phyloP scores from a whole-genome alignment of 2,888 invertebrate species.

The Molorchus minor region DNA sequence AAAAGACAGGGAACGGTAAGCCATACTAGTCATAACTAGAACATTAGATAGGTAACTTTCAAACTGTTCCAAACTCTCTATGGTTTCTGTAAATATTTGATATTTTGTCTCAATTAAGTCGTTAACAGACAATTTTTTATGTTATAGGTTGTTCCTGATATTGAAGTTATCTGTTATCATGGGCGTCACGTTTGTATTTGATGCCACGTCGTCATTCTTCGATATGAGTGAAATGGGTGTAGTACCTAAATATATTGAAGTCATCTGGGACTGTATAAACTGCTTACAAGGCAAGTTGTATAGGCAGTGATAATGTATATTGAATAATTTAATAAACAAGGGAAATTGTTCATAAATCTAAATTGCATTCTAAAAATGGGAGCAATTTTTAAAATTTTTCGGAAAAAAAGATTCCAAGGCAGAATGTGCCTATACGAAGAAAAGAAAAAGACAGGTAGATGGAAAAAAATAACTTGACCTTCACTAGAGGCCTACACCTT shows the following conservation, averaged over 20 bases:
- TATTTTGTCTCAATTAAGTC: neutral
- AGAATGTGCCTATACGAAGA: too few relatives aligned
- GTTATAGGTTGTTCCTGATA: conserved; percentile 73
- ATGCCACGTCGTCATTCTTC: conserved; percentile 70
- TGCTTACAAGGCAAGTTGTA: conserved; percentile 70
- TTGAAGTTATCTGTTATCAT: conserved; percentile 81
- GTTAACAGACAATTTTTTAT: conserved; percentile 11
- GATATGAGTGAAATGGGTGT: conserved; percentile 64
- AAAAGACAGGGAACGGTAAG: conserved; percentile 75
- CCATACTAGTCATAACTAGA: neutral
- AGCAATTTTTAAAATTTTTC: too few relatives aligned
- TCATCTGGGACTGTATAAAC: conserved; percentile 72
- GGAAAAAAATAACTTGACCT: neutral
- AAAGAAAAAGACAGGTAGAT: neutral
- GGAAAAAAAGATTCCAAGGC: too few relatives aligned
- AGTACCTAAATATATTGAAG: conserved; percentile 58
- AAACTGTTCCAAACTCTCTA: conserved; percentile 18
- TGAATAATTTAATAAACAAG: too few relatives aligned
- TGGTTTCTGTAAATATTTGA: too few relatives aligned
- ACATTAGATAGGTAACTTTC: too few relatives aligned
- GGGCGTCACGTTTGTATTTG: conserved; percentile 80
- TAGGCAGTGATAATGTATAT: too few relatives aligned
- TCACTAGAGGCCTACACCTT: too few relatives aligned
- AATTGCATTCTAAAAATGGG: too few relatives aligned
- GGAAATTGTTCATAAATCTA: too few relatives aligned